Conservation (phyloP, 2,888 invertebrate genomes). For the Tetragonisca angustula region DNA sequence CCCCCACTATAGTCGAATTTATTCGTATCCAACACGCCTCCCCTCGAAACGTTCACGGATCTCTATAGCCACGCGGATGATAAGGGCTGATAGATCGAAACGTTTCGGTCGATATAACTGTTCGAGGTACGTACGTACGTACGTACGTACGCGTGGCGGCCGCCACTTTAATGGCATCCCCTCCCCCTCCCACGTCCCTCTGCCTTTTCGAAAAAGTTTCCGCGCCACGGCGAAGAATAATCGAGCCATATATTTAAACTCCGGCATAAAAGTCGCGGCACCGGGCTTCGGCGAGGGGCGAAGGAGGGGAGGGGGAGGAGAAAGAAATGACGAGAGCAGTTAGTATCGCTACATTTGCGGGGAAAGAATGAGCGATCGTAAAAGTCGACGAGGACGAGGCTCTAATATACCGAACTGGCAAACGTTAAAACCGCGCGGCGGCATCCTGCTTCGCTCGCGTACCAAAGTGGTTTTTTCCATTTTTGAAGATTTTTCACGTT, state of each 20-base stretch:
- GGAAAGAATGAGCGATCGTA: slow-evolving; percentile 69
- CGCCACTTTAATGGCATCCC: slow-evolving; percentile 57
- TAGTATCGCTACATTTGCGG: slow-evolving; percentile 72
- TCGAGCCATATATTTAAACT: slow-evolving; percentile 69
- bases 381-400: slow-evolving; percentile 60
- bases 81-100: slow-evolving; percentile 53
- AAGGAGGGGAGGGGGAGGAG: not conserved
- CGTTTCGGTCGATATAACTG: slow-evolving; percentile 41
- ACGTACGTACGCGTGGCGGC: slow-evolving; percentile 13
- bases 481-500: too few species aligned
- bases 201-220: slow-evolving; percentile 64
- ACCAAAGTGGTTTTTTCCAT: not conserved
- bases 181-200: too few species aligned
- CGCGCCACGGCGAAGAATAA: slow-evolving; percentile 66
- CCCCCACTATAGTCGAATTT: slow-evolving; percentile 28
- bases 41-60: not conserved
- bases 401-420: slow-evolving; percentile 45
- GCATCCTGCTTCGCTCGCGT: slow-evolving; percentile 22
- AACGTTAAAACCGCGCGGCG: slow-evolving; percentile 40
- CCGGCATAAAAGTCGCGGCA: slow-evolving; percentile 58
- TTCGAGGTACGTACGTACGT: slow-evolving; percentile 2
- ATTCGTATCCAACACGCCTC: slow-evolving; percentile 24
- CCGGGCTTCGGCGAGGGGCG: not conserved
- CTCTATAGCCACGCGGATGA: slow-evolving; percentile 41
- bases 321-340: slow-evolving; percentile 64